Conservation (phyloP, 2,888 invertebrate genomes). For the Diplolepis rosae region DNA sequence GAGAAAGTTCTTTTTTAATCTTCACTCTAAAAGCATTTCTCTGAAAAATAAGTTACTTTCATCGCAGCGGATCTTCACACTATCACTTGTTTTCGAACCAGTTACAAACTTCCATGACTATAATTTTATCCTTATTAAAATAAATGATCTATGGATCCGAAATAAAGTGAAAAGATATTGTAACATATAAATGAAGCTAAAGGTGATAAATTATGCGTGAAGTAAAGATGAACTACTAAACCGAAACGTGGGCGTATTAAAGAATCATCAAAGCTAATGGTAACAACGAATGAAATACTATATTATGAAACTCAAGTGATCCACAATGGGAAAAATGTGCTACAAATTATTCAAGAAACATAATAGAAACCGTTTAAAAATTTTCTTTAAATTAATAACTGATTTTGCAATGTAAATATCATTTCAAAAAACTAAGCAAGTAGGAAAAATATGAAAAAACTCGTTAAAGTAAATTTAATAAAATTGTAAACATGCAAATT, state of each 20-base stretch:
- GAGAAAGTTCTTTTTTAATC: slow-evolving; percentile 10
- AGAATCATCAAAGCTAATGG: background rate
- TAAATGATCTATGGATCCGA: background rate
- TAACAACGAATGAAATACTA: background rate
- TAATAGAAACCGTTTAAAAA: background rate
- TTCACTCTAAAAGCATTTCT: background rate
- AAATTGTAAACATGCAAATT: no score
- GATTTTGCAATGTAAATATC: no score
- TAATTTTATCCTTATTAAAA: background rate
- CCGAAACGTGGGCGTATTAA: background rate
- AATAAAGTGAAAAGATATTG: background rate
- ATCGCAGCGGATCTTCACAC: background rate
- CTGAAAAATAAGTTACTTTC: slow-evolving; percentile 9
- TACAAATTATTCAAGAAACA: background rate
- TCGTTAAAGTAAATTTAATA: no score
- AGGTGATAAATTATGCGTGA: background rate
- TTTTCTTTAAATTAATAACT: no score
- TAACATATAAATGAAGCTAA: background rate
- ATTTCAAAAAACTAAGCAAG: no score
- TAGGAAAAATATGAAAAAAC: no score
- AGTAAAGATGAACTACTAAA: slow-evolving; percentile 1
- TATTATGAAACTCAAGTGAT: background rate
- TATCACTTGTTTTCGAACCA: background rate
- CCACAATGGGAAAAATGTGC: background rate
- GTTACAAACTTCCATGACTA: background rate